A percentile compares a stretch with the other conserved stretches of the same genome.
phyloP scores from a whole-genome alignment of 2,113 vertebrate genomes.

The Eleginops maclovinus region DNA sequence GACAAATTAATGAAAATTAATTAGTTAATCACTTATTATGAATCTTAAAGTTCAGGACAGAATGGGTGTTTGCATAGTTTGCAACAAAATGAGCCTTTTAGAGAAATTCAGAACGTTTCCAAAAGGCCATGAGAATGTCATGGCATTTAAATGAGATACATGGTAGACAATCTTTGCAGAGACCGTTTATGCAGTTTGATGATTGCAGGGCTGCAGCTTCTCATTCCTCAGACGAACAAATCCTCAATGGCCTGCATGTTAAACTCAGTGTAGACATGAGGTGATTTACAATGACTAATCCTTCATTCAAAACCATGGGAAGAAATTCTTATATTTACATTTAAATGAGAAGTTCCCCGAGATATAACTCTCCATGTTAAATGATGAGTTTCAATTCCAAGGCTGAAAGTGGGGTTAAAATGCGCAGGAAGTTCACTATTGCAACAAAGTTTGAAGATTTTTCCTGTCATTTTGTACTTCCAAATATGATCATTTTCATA shows the following conservation, averaged over 20 bases:
- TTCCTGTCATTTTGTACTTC: neutral
- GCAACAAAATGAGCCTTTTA: conserved; percentile 9
- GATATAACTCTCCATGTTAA: neutral
- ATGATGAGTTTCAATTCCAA: neutral
- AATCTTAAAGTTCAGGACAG: neutral
- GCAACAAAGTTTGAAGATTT: neutral
- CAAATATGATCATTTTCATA: neutral
- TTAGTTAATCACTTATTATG: neutral
- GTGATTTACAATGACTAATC: neutral
- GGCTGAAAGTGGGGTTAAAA: neutral
- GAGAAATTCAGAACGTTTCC: conserved; percentile 7
- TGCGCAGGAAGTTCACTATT: too few species aligned
- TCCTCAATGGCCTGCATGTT: neutral
- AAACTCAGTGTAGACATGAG: neutral
- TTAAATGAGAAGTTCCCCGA: neutral
- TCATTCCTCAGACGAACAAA: neutral
- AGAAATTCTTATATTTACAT: neutral
- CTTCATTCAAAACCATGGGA: neutral
- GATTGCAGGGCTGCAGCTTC: neutral
- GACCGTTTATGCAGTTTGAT: neutral
- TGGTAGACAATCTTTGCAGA: neutral
- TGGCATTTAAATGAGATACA: neutral
- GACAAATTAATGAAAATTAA: neutral
- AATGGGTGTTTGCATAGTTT: neutral
- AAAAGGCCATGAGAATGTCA: neutral